Evolutionary conservation across 2,888 invertebrate species (phyloP), one percentile per base, ranked within the genome.

Genomic region (Phragmatobia fuliginosa): DNA sequence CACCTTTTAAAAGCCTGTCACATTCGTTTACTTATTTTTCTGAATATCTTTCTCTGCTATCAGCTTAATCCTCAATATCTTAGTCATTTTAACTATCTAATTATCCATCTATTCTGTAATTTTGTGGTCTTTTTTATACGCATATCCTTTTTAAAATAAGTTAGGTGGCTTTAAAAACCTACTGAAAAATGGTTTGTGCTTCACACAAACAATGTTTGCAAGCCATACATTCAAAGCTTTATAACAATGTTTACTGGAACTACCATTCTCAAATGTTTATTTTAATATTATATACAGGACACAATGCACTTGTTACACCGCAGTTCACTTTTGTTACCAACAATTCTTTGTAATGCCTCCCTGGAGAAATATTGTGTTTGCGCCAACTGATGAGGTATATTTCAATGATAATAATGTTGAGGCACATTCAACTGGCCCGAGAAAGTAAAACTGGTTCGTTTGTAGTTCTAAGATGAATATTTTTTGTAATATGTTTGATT

Each of bases 261-360:
- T 16, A 56, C 28, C 56, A 56, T 0, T 21, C 21, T 28, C 21
- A 21, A 31, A n/a, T 18, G 62, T 66, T 59, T 59, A 66, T 41
- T 60, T 32, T 25, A 5, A 59, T 60, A 66, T 60, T 66, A 66
- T 31, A 66, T 60, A 60, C 28, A 25, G 2, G 1, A 25, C n/a
- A 60, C 59, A 59, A 38, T 60, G 66, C 59, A 66, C 32, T 41
- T 18, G 41, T 16, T 33, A 60, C 60, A 66, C 66, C n/a, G 45
- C n/a, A 25, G 66, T 66, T 45, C 66, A 59, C 66, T 66, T 66
- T 28, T 45, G 66, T 60, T 66, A 1, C 38, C 2, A 60, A n/a
- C 31, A 33, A 28, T 60, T 21, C 38, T 33, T 31, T 45, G 33
- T 25, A 66, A 60, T 45, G 60, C 32, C 18, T 45, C 66, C 32